These are phyloP conservation scores for Pangasius mekongensis DNA, from an alignment of 2,797 vertebrate genomes.

Conservation along the genomic window DNA sequence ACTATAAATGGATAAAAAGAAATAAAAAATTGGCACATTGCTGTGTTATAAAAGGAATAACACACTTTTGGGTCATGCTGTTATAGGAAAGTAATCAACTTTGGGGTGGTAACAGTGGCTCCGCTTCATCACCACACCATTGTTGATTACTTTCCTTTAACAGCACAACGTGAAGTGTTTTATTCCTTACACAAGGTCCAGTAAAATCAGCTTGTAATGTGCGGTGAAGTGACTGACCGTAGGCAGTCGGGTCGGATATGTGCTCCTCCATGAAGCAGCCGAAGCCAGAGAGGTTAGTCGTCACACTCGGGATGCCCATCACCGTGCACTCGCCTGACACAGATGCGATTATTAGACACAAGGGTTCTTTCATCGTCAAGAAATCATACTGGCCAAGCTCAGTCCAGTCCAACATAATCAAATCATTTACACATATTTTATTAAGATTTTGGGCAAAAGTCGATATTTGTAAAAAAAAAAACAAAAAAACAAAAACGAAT, in stretches of 20 bases:
- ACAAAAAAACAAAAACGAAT: too few species aligned
- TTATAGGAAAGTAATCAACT: neutral
- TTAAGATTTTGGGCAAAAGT: neutral
- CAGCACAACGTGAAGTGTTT: neutral
- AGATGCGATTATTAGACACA: neutral
- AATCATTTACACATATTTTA: neutral
- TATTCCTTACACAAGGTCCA: neutral
- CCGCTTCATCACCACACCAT: neutral
- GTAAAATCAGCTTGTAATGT: neutral
- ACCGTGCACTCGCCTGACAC: conserved; percentile 91
- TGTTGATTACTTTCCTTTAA: neutral
- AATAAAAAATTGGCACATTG: too few species aligned
- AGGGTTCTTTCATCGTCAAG: neutral
- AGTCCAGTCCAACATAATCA: neutral
- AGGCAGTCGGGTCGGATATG: conserved; percentile 89
- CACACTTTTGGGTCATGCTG: neutral
- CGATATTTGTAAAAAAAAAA: neutral
- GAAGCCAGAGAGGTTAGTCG: conserved; percentile 96
- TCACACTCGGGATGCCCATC: conserved; percentile 97
- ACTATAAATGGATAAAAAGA: neutral
- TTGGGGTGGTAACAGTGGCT: neutral
- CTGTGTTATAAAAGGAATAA: neutral
- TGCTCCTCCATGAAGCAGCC: conserved; percentile 98
- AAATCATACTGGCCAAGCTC: neutral
- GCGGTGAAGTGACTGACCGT: conserved; percentile 73